Base-by-base conservation (phyloP, 2,888 invertebrate species). In the Catocala fraxini region DNA sequence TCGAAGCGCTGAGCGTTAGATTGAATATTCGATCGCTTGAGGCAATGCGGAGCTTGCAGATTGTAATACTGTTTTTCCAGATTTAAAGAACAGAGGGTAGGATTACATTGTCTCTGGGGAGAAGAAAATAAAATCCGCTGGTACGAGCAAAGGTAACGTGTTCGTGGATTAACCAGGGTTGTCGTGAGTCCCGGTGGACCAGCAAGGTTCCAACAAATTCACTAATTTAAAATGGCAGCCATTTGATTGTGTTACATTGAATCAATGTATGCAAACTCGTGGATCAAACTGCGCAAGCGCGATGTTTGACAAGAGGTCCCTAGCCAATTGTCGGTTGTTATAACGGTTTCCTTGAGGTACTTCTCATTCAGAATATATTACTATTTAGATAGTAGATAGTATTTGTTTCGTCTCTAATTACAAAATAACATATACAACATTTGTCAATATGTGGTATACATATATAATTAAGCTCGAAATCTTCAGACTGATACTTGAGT, bases 91-190 rank as follows among this genome's bases (percentile, higher is more conserved):
- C 60, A 67, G 60, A 52, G 56, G 49, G 49, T 59, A 51, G 52
- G 65, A 69, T 73, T 65, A 67, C 59, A 45, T 59, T 63, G 53
- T 47, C 62, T 59, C 60, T 45, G 63, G 58, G 61, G 68, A 66
- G 65, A 64, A 33, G 39, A 59, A 75, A 66, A 63, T 65, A 65
- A 68, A 70, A 68, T 61, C 51, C 43, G 71, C 49, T 64, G 64
- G 48, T 59, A 60, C 48, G 42, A 51, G 54, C 49, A 53, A 65
- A 65, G 54, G 61, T 65, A 63, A 63, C 55, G 55, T 56, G 56
- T 39, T 34, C 25, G 53, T n/a, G 48, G 45, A 53, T 59, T 57
- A 63, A 69, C 49, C 51, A 67, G 72, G 72, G 70, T 70, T 67
- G 59, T 35, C 54, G 33, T 51, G 42, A 51, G 48, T 56, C 63